phyloP scores from a whole-genome alignment of 1,140 invertebrate species.

The Sarcophaga peregrina region DNA sequence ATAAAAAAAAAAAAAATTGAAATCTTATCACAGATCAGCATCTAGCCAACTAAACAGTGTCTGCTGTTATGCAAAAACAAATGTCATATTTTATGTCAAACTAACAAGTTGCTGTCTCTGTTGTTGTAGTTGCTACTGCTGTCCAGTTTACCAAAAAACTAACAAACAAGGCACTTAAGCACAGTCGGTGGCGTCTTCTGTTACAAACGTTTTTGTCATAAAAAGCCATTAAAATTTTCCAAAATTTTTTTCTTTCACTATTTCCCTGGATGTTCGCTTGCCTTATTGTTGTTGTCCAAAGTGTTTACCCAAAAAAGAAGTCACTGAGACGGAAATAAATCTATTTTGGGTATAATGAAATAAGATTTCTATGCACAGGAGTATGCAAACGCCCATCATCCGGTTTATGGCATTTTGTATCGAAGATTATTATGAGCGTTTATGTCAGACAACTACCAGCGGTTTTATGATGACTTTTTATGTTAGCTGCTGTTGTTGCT shows the following conservation, averaged over 20 bases:
- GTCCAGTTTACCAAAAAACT: not conserved
- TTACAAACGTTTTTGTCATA: not conserved
- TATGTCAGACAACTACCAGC: no score
- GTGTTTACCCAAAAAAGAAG: not conserved
- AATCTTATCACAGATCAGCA: not conserved
- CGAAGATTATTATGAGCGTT: not conserved
- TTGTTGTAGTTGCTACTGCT: not conserved
- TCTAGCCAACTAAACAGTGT: not conserved
- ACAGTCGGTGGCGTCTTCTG: not conserved
- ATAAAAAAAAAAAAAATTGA: no score
- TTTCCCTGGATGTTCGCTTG: no score
- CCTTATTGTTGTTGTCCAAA: no score
- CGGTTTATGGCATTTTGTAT: not conserved
- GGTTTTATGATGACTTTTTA: no score
- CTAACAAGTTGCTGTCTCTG: not conserved
- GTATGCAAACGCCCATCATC: no score
- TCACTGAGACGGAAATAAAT: not conserved
- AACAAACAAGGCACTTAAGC: not conserved
- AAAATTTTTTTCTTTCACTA: not conserved
- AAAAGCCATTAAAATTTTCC: not conserved
- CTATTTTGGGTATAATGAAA: not conserved
- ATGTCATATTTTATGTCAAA: conserved; percentile 1
- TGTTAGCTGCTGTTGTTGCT: no score
- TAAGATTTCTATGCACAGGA: no score
- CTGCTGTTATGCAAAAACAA: conserved; percentile 10